Conservation (phyloP, 2,888 invertebrate genomes). For the Catocala nupta region DNA sequence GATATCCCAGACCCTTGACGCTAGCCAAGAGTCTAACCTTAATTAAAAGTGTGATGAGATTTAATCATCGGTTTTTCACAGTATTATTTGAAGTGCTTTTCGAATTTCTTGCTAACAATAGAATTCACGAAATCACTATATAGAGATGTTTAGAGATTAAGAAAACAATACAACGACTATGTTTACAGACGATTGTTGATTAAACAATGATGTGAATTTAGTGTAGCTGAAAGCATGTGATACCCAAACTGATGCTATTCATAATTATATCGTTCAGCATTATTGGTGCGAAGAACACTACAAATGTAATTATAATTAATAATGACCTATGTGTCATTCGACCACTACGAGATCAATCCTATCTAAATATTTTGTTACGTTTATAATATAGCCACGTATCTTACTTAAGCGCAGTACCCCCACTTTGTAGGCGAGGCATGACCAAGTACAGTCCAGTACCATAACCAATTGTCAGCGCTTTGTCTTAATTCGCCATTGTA, state of each 20-base stretch:
- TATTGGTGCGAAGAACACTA: background rate
- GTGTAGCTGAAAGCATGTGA: slow-evolving; percentile 23
- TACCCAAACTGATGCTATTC: background rate
- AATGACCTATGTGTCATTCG: background rate
- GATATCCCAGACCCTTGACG: slow-evolving; percentile 55
- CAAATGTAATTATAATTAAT: background rate
- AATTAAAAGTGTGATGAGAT: slow-evolving; percentile 56
- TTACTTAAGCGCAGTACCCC: slow-evolving; percentile 35
- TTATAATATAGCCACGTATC: slow-evolving; percentile 6
- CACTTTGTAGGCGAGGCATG: slow-evolving; percentile 46
- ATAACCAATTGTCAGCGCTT: slow-evolving; percentile 52
- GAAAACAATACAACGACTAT: slow-evolving; percentile 33
- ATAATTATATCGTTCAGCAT: no score
- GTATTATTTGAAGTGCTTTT: slow-evolving; percentile 43
- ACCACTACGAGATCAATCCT: background rate
- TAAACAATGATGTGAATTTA: slow-evolving; percentile 40
- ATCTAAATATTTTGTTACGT: no score
- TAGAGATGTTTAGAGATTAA: slow-evolving; percentile 34
- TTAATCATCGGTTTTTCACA: slow-evolving; percentile 56
- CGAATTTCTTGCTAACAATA: slow-evolving; percentile 34
- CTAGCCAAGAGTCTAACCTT: slow-evolving; percentile 54
- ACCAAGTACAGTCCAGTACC: slow-evolving; percentile 50
- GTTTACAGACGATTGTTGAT: slow-evolving; percentile 35
- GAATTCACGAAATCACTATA: slow-evolving; percentile 22
- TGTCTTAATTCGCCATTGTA: slow-evolving; percentile 64